Percentiles rank a stretch among this genome's conserved stretches.
These are phyloP conservation scores for Sebastes diploproa DNA, from an alignment of 2,797 vertebrate species.

Conservation along the genomic window DNA sequence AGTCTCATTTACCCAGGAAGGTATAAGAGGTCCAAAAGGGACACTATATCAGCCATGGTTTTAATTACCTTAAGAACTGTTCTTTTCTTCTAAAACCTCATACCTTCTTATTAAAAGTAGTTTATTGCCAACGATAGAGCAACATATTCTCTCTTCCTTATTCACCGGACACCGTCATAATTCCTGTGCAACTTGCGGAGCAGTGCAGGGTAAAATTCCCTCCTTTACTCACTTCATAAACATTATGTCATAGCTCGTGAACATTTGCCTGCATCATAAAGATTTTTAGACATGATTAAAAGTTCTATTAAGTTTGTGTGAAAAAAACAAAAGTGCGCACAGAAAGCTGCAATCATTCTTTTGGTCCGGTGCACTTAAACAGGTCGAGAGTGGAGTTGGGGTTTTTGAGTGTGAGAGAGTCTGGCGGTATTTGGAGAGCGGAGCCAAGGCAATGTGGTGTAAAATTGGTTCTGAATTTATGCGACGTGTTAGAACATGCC, in stretches of 20 bases:
- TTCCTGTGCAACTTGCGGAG: constrained; percentile 20
- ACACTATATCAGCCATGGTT: neutral
- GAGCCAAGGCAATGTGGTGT: constrained; percentile 70
- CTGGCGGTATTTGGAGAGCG: constrained; percentile 51
- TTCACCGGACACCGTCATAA: constrained; percentile 26
- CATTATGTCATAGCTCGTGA: constrained; percentile 48
- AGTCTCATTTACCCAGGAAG: neutral
- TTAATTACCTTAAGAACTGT: neutral
- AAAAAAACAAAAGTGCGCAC: constrained; percentile 15
- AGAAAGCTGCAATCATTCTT: constrained; percentile 42
- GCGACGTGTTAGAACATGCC: constrained; percentile 59
- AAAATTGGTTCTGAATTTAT: constrained; percentile 79
- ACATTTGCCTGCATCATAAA: constrained; percentile 50
- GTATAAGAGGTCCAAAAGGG: neutral
- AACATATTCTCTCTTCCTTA: constrained; percentile 13
- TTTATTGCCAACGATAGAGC: constrained; percentile 15
- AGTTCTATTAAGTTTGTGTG: constrained; percentile 43
- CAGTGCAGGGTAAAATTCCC: constrained; percentile 21
- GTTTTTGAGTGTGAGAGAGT: constrained; percentile 42
- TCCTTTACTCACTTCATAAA: constrained; percentile 59
- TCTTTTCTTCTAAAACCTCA: constrained; percentile 3
- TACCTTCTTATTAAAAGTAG: constrained; percentile 4
- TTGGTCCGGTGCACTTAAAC: constrained; percentile 66
- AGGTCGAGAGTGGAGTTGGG: constrained; percentile 50
- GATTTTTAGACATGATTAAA: constrained; percentile 65